Evolutionary conservation across 2,113 vertebrate species (phyloP).

Genomic region (Hydrolagus affinis): DNA sequence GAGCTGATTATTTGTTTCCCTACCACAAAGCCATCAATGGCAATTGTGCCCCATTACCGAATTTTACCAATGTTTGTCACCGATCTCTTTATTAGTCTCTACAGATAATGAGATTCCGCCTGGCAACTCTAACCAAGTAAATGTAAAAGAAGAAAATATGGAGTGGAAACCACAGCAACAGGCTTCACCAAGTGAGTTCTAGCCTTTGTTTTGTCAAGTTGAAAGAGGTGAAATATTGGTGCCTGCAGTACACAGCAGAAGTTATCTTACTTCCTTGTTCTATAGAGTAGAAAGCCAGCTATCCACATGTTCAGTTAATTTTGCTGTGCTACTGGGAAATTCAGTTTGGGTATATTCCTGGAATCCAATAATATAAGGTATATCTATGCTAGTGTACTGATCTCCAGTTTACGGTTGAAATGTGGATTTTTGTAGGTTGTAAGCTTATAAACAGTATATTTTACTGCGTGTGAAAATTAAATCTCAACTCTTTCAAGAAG

Average conservation of each 20-base stretch:
- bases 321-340: background rate
- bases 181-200: constrained; percentile 20
- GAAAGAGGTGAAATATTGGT: background rate
- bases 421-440: background rate
- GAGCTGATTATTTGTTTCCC: background rate
- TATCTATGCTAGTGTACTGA: too few species aligned
- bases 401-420: background rate
- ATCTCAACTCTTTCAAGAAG: background rate
- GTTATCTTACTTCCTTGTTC: background rate
- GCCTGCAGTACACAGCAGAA: background rate
- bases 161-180: constrained; percentile 28
- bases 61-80: background rate
- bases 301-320: background rate
- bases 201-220: background rate
- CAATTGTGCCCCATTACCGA: too few species aligned
- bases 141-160: constrained; percentile 21
- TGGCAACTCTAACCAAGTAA: constrained; percentile 9
- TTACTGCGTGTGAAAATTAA: background rate
- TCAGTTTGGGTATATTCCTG: background rate
- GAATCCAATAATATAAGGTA: background rate
- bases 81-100: constrained; percentile 20
- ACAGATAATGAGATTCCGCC: background rate
- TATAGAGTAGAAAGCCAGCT: background rate
- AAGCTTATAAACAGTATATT: background rate
- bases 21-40: background rate